Evolutionary conservation across 2,888 invertebrate genomes (phyloP).

Genomic region (Trichopoda pennipes): DNA sequence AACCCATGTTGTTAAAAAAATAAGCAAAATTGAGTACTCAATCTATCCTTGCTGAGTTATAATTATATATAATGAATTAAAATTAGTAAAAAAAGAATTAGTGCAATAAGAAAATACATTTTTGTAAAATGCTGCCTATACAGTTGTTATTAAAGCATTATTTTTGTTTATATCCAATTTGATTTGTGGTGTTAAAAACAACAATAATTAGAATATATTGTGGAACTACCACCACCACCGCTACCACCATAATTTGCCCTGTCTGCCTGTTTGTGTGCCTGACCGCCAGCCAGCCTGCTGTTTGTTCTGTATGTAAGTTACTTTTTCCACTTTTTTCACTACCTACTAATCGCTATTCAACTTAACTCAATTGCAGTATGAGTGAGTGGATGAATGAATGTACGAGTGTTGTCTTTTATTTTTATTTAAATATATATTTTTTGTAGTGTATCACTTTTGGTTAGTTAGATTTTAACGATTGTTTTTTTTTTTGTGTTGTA

Average conservation of each 20-base stretch:
- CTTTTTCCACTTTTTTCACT: conserved; percentile 46
- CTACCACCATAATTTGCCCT: conserved; percentile 39
- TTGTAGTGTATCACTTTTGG: conserved; percentile 17
- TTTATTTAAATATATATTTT: background rate
- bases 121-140: conserved; percentile 33
- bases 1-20: background rate
- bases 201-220: conserved; percentile 35
- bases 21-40: background rate
- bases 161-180: conserved; percentile 60
- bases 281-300: conserved; percentile 44
- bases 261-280: conserved; percentile 53
- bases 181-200: conserved; percentile 42
- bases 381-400: conserved; percentile 51
- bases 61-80: background rate
- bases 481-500: conserved; percentile 50
- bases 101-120: conserved; percentile 45
- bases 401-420: conserved; percentile 41
- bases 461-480: conserved; percentile 51
- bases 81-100: conserved; percentile 10
- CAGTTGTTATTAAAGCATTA: conserved; percentile 39
- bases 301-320: conserved; percentile 57
- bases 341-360: conserved; percentile 44
- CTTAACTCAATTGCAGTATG: conserved; percentile 56
- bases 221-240: conserved; percentile 38
- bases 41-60: conserved; percentile 17